Evolutionary conservation across 2,797 vertebrate species (phyloP).

Genomic region (Parotocinclus haroldoi): DNA sequence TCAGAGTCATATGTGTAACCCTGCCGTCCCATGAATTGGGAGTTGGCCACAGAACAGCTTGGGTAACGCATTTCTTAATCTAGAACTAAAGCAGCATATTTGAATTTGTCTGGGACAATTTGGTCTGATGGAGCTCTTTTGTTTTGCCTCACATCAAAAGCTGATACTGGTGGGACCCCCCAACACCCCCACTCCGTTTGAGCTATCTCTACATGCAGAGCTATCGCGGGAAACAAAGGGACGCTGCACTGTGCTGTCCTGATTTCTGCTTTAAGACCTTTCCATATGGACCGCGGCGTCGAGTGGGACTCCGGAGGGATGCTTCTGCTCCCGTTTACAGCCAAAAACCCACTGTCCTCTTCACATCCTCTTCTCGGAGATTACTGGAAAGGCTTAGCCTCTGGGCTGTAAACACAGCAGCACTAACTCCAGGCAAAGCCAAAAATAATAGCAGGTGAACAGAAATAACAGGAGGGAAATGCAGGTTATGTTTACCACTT

Average conservation of each 20-base stretch:
- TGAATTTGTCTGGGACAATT: not conserved
- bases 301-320: constrained; percentile 63
- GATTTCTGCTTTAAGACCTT: constrained; percentile 64
- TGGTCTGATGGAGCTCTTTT: constrained; percentile 19
- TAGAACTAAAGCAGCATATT: too few species aligned
- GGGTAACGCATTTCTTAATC: too few species aligned
- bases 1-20: too few species aligned
- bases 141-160: constrained; percentile 25
- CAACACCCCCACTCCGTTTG: constrained; percentile 75
- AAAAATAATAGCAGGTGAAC: not conserved
- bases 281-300: constrained; percentile 61
- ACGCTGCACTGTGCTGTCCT: constrained; percentile 41
- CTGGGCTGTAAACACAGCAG: too few species aligned
- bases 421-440: constrained; percentile 9
- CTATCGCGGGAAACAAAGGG: constrained; percentile 56
- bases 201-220: constrained; percentile 64
- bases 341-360: constrained; percentile 50
- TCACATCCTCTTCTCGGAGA: constrained; percentile 55
- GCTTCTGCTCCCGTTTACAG: constrained; percentile 56
- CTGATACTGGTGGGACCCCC: constrained; percentile 18
- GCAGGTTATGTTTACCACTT: constrained; percentile 6
- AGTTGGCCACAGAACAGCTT: too few species aligned
- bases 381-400: constrained; percentile 40
- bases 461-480: constrained; percentile 4
- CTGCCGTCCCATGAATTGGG: too few species aligned